These are phyloP conservation scores for Loripinus fragilis DNA, from an alignment of 2,888 invertebrate species.

Conservation along the genomic window DNA sequence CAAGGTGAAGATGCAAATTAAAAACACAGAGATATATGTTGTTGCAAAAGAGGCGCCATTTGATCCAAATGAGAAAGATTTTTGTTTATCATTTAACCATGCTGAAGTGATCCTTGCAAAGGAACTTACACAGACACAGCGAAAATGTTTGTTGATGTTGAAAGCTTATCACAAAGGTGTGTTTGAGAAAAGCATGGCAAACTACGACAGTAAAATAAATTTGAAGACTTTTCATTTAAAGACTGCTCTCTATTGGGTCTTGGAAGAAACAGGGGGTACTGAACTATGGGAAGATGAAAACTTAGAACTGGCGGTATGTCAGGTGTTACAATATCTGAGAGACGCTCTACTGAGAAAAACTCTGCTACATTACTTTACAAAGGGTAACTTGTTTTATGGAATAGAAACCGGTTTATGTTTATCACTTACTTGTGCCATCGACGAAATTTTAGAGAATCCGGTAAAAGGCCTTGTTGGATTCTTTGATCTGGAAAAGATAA, in stretches of 20 bases:
- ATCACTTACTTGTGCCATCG: slow-evolving; percentile 25
- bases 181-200: slow-evolving; percentile 19
- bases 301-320: slow-evolving; percentile 7
- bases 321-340: slow-evolving; percentile 22
- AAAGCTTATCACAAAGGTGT: slow-evolving; percentile 50
- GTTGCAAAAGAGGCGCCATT: slow-evolving; percentile 45
- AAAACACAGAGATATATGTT: slow-evolving; percentile 47
- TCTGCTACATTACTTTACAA: slow-evolving; percentile 41
- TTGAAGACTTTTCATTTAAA: slow-evolving; percentile 61
- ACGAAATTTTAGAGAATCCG: slow-evolving; percentile 23
- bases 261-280: slow-evolving; percentile 37
- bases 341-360: slow-evolving; percentile 15
- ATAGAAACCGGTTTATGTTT: slow-evolving; percentile 21
- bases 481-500: slow-evolving; percentile 31
- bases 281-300: slow-evolving; percentile 25
- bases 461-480: slow-evolving; percentile 26
- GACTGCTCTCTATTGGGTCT: slow-evolving; percentile 53
- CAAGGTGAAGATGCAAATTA: slow-evolving; percentile 46
- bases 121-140: slow-evolving; percentile 28
- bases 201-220: neutral
- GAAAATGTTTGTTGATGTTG: slow-evolving; percentile 40
- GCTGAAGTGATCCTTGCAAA: slow-evolving; percentile 47
- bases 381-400: slow-evolving; percentile 39
- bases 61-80: slow-evolving; percentile 37
- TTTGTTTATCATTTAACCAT: slow-evolving; percentile 53